Evolutionary conservation across 2,888 invertebrate genomes (phyloP), one percentile per base, ranked within the genome.

Genomic region (Lasioglossum marginatum): DNA sequence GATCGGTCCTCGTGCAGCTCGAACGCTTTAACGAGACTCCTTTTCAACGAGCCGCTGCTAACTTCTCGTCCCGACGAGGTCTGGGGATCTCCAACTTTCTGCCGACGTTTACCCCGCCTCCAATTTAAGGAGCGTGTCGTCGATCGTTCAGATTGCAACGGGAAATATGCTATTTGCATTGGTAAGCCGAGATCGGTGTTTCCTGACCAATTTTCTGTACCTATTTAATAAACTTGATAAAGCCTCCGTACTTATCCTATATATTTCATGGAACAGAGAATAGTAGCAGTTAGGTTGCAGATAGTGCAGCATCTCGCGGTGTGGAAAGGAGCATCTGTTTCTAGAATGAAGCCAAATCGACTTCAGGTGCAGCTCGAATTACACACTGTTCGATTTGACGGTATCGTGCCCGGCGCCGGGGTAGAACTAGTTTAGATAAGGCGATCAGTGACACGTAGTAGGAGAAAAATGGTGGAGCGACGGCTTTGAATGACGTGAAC

Each of bases 401-500:
- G 77, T 83, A 89, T 88, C 89, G 85, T 31, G 48, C 57, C 31
- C 31, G 19, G 70, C 82, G 45, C 34, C 74, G 48, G 57, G 79
- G 48, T 81, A 79, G 82, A 83, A 77, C 84, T 74, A 80, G 83
- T 84, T 83, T 77, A 82, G 89, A 85, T 88, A 85, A 87, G 87
- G 60, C 84, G 88, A 81, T 89, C 87, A 82, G 79, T 79, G 87
- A 82, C 85, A 79, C 73, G 79, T 70, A 63, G 37, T 60, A 77
- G 79, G 73, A 84, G 85, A 87, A 87, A 87, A 87, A 82, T 85
- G 79, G 85, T 72, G 86, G 87, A 83, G 66, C 19, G 19, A 23
- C 37, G 34, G 87, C 76, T 83, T 92, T 91, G 91, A 93, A 90
- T 92, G 93, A 92, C 92, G 90, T 92, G 92, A 92, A 92, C 92